A percentile compares a stretch with the other conserved stretches of the same genome.
Evolutionary conservation across 2,888 invertebrate genomes (phyloP).

Genomic region (Marronus borbonicus): DNA sequence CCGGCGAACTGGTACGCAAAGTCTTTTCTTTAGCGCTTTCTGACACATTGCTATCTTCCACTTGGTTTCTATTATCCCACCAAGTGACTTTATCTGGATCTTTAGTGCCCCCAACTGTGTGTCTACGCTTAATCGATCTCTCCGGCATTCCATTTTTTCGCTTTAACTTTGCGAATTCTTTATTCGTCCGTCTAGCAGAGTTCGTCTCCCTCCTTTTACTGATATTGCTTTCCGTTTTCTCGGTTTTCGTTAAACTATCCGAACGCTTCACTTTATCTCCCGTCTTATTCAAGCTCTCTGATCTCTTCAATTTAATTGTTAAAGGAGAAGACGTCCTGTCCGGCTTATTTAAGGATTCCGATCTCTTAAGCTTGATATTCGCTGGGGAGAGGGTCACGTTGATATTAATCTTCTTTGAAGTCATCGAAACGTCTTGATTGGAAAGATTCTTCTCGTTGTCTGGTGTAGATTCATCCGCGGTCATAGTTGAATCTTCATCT

Average conservation of each 20-base stretch:
- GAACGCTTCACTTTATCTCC: constrained; percentile 74
- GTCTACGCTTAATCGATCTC: constrained; percentile 88
- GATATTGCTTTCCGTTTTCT: constrained; percentile 86
- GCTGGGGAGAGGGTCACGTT: constrained; percentile 56
- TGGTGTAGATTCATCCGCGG: constrained; percentile 61
- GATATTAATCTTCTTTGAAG: constrained; percentile 53
- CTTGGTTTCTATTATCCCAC: constrained; percentile 73
- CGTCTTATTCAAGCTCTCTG: constrained; percentile 77
- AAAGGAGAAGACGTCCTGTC: constrained; percentile 70
- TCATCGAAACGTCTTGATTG: constrained; percentile 58
- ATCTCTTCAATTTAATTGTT: constrained; percentile 72
- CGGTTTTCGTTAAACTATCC: constrained; percentile 79
- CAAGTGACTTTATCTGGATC: constrained; percentile 81
- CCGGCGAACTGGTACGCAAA: constrained; percentile 76
- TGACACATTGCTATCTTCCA: constrained; percentile 67
- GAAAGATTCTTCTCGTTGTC: constrained; percentile 66
- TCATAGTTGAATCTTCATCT: constrained; percentile 68
- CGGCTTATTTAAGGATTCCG: constrained; percentile 77
- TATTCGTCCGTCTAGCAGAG: constrained; percentile 68
- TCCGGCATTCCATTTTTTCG: constrained; percentile 86
- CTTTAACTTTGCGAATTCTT: constrained; percentile 78
- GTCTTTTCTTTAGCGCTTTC: constrained; percentile 72
- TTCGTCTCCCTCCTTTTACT: constrained; percentile 79
- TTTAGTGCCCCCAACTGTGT: constrained; percentile 95
- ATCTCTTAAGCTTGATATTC: constrained; percentile 71